Conservation (phyloP, 1,140 invertebrate genomes). For the Aphelenchoides fujianensis region DNA sequence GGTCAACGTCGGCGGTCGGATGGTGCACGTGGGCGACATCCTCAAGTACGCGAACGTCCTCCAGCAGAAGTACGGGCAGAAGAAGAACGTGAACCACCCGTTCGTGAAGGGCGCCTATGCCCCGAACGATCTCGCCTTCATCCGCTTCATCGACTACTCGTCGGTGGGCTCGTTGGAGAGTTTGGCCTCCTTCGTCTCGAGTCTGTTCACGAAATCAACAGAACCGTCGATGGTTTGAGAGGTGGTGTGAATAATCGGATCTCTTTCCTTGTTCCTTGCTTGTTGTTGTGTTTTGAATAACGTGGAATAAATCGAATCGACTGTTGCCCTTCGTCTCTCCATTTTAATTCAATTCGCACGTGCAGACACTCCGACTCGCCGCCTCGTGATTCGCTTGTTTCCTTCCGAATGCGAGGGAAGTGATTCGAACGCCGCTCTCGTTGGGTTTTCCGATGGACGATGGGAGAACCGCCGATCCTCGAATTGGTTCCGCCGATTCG, state of each 20-base stretch:
- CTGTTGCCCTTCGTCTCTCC: too few species aligned
- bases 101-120: conserved; percentile 51
- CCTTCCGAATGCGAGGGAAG: too few species aligned
- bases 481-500: too few species aligned
- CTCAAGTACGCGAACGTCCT: conserved; percentile 52
- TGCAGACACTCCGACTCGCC: too few species aligned
- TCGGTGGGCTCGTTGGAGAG: conserved; percentile 48
- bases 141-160: conserved; percentile 54
- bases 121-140: conserved; percentile 53
- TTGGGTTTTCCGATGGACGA: too few species aligned
- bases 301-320: too few species aligned
- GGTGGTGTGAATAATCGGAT: not conserved
- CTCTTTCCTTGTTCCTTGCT: not conserved
- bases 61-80: conserved; percentile 60
- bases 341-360: too few species aligned
- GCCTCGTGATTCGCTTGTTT: too few species aligned
- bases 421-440: too few species aligned
- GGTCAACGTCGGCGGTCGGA: conserved; percentile 61
- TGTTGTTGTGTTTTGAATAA: not conserved
- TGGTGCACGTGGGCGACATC: conserved; percentile 62
- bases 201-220: conserved; percentile 36
- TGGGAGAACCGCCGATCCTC: too few species aligned
- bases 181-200: conserved; percentile 43
- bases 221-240: conserved; percentile 31
- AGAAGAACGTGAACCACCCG: conserved; percentile 36